Base-by-base conservation (phyloP, 1,140 invertebrate species). In the Pentalonia nigronervosa region DNA sequence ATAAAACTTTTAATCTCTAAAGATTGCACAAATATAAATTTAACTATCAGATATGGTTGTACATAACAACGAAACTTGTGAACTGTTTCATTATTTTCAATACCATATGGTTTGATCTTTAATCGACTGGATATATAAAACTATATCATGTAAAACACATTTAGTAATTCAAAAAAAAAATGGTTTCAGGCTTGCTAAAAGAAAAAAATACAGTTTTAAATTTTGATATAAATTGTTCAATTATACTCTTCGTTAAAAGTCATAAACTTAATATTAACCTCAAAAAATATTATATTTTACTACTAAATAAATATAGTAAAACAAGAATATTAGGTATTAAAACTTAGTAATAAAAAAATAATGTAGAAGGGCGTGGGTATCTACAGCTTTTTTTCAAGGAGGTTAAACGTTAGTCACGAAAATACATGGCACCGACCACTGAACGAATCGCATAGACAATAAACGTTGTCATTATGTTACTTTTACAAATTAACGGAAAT, bases 201-300 rank as follows among this genome's bases (percentile, higher is more conserved):
- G 30, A 67, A 11, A 67, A 67, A 67, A 67, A 67, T 67, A 67
- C 60, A 67, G 30, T 67, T 30, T 67, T 67, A 11, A 67, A 11
- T 67, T 67, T 67, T 67, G n/a, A 67, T 67, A 67, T n/a, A 76
- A 76, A 76, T 76, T 76, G n/a, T 76, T 76, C 60, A n/a, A n/a
- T 76, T n/a, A 76, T n/a, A n/a, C 7, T 76, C 30, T 17, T 14
- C n/a, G 17, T n/a, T 4, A n/a, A n/a, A 76, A 76, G 60, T 34
- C 30, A 14, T 76, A 76, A 76, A 76, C n/a, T 76, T 76, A 76
- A 76, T 76, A 34, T 76, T 34, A 76, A n/a, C n/a, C 60, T 76
- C 30, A 6, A 76, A 14, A 76, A 76, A 76, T n/a, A 20, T 67
- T 34, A 76, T 4, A 76, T 7, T 76, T 76, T 76, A 76, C n/a